Evolutionary conservation across 2,888 invertebrate species (phyloP).

Genomic region (Gymnocheta viridis): DNA sequence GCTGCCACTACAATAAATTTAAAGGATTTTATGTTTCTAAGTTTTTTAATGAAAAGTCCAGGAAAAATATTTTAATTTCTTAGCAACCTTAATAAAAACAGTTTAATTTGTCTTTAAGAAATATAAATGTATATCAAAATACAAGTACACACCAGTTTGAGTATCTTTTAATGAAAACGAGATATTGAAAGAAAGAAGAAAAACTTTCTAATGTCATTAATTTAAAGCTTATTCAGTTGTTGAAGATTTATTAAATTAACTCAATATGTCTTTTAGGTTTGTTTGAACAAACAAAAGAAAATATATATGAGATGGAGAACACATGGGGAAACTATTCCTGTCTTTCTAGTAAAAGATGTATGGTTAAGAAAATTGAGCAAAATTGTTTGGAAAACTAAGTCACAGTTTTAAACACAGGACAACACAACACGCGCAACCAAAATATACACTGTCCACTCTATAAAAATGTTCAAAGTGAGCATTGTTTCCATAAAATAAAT

Average conservation of each 20-base stretch:
- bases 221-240: conserved; percentile 81
- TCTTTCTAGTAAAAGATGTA: conserved; percentile 2
- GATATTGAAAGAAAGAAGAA: conserved; percentile 70
- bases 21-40: not conserved
- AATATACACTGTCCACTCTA: not conserved
- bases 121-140: not conserved
- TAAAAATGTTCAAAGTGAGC: not conserved
- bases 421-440: not conserved
- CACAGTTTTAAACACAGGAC: not conserved
- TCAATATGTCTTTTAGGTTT: conserved; percentile 72
- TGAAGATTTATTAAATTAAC: conserved; percentile 81
- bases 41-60: not conserved
- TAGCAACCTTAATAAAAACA: not conserved
- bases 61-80: not conserved
- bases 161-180: not conserved
- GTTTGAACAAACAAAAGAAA: conserved; percentile 24
- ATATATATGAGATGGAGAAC: conserved; percentile 16
- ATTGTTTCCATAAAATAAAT: conserved; percentile 9
- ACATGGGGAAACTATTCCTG: not conserved
- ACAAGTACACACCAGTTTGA: not conserved
- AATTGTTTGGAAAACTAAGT: conserved; percentile 53
- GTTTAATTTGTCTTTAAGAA: not conserved
- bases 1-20: not conserved
- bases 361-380: conserved; percentile 25
- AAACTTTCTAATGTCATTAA: conserved; percentile 79